Base-by-base conservation (phyloP, 2,888 invertebrate genomes). In the Callinectes sapidus region DNA sequence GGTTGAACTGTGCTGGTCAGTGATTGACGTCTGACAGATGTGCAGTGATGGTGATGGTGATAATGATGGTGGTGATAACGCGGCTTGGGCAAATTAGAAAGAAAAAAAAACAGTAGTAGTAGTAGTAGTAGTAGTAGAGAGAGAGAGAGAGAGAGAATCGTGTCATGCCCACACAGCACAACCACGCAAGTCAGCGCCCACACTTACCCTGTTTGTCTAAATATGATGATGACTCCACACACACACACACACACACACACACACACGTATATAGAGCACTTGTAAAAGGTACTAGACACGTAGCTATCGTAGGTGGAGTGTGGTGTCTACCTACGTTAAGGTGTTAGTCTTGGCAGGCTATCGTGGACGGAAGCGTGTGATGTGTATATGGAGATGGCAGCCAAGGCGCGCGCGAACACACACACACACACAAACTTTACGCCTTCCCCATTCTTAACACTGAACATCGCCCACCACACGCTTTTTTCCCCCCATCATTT, bases 181-280 rank as follows among this genome's bases (percentile, higher is more conserved):
- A 87, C 87, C 28, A 48, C 87, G 48, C 87, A 87, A 87, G 6
- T 54, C 87, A 42, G 54, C 87, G 54, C 87, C 87, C 87, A 87
- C 87, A 87, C 87, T 48, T 48, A 48, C n/a, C 18, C 87, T 87
- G 81, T 35, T 32, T 81, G 81, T 81, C 81, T 81, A 35, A 81
- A 81, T 81, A 81, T 81, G 81, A 81, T 81, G 35, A 81, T 35
- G 13, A 16, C 81, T 87, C 23, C 42, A 48, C 87, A 87, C 87
- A 87, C 28, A 77, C 77, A 77, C 77, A 77, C 32, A 77, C 77
- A 77, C 77, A 77, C 77, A 61, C 61, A 61, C 48, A 48, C 48
- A 48, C 48, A 61, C 61, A 61, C 61, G 18, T 5, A 61, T 23
- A 86, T 1, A 32, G 14, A 8, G 28, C 23, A 23, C 71, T 71